Evolutionary conservation across 2,113 vertebrate species (phyloP), one percentile per base, ranked within the genome.

Genomic region (Saiga tatarica): DNA sequence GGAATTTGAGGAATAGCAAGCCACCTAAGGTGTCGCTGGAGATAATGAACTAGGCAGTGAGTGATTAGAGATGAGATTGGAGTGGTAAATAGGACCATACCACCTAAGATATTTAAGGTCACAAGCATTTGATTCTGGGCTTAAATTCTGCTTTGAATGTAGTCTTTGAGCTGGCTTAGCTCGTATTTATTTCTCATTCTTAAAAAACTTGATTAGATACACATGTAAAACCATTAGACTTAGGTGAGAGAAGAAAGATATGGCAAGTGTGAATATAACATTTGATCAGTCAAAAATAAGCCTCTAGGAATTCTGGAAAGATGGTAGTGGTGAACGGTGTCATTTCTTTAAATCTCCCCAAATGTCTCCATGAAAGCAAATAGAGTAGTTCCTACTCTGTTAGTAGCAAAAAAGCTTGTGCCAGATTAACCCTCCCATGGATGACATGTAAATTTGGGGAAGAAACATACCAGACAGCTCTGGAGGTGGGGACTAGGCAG

Each of bases 171-270:
- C 13, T 50, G 47, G 26, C 7, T 82, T 67, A 59, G 15, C 57
- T 15, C 67, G 28, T 89, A 52, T 88, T 96, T 94, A n/a, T 60
- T 94, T 95, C 74, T 67, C 39, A 52, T 82, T 52, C 17, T 97
- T 78, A 91, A 62, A 87, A 91, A 76, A 52, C 53, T 55, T 91
- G 60, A 36, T 57, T 91, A 62, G 82, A 82, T 36, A 36, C 13
- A 87, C n/a, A 90, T n/a, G 12, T 74, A 52, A 86, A 90, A 17
- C 19, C 52, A 45, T 2, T 90, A 42, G 7, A 42, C 28, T 71
- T 74, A 74, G 13, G 36, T 26, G 28, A 93, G 23, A 81, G 25
- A 90, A 90, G n/a, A 86, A 45, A 62, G 53, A 74, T 7, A 26
- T 12, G 23, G 93, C 62, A 93, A 82, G 7, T 86, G 50, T 76